These are phyloP conservation scores for Psittacus erithacus DNA, from an alignment of 2,113 vertebrate species.

Conservation along the genomic window DNA sequence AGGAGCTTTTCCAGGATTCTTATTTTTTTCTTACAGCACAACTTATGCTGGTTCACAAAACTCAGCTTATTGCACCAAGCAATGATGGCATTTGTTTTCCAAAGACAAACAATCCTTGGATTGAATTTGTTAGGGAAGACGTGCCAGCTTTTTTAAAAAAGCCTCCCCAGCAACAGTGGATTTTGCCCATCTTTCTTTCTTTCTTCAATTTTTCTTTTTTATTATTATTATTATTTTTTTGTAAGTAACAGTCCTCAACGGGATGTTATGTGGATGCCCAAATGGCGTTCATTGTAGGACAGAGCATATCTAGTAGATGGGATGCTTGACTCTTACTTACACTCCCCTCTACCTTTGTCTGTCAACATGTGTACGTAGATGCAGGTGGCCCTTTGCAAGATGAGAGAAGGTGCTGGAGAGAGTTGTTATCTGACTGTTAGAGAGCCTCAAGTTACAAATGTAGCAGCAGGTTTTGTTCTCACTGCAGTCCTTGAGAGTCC, in stretches of 20 bases:
- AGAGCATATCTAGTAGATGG: not conserved
- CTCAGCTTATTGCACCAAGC: not conserved
- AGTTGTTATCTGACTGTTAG: not conserved
- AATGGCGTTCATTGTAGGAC: not conserved
- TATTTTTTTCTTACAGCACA: not conserved
- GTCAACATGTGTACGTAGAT: fast-evolving
- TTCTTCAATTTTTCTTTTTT: not conserved
- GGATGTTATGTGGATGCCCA: not conserved
- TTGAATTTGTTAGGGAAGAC: slow-evolving; percentile 21
- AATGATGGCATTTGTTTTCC: slow-evolving; percentile 38
- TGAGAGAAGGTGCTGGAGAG: not conserved
- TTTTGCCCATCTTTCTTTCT: not conserved
- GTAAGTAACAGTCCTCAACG: not conserved
- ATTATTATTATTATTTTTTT: not conserved
- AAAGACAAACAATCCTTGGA: slow-evolving; percentile 54
- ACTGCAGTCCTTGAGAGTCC: not conserved
- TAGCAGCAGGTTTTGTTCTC: not conserved
- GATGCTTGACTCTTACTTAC: not conserved
- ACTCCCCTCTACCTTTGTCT: not conserved
- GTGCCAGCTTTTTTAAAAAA: slow-evolving; percentile 25
- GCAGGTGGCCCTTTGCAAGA: not conserved
- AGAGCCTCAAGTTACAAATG: not conserved
- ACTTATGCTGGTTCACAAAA: not conserved
- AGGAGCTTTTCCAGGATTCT: not conserved
- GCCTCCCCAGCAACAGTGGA: not conserved